Evolutionary conservation across 2,888 invertebrate genomes (phyloP), one percentile per base, ranked within the genome.

Genomic region (Herminia tarsipennalis): DNA sequence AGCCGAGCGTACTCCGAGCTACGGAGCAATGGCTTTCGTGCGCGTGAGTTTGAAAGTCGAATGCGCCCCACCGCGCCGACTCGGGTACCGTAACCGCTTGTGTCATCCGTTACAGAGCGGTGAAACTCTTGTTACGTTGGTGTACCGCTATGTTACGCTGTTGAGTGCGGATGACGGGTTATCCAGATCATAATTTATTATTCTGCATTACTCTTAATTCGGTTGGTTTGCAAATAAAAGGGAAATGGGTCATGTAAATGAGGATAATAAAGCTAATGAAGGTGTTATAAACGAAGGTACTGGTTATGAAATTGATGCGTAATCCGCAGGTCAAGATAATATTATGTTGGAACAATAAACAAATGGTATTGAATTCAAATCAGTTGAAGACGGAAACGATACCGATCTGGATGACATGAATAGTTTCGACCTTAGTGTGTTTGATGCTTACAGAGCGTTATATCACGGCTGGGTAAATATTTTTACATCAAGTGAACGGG

Each of bases 71-170:
- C 69, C 56, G 54, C 54, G 47, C 51, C 36, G 57, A 50, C 65
- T 54, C 69, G 67, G 57, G 79, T 86, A 86, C 86, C 86, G 88
- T 88, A 88, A 88, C 84, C 71, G 77, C 87, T 88, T 88, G 88
- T 88, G 88, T 88, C 88, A 89, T 89, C 87, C 86, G 85, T 86
- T 85, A 86, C 83, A 74, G 78, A 67, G 70, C 81, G 82, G 85
- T 83, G 87, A 85, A 86, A 86, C 83, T 79, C 72, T 76, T 78
- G 81, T 88, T 86, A 87, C 86, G 82, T 83, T 70, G 67, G 41
- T 48, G 67, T 58, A 82, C 85, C 86, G 88, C 84, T 85, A 83
- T 76, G 73, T 83, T 82, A 85, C 74, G 78, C 76, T 62, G 63
- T 59, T 50, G 60, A 56, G 57, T 41, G 48, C 60, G 62, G 69